Base-by-base conservation (phyloP, 2,888 invertebrate species). In the Aquatica leii region DNA sequence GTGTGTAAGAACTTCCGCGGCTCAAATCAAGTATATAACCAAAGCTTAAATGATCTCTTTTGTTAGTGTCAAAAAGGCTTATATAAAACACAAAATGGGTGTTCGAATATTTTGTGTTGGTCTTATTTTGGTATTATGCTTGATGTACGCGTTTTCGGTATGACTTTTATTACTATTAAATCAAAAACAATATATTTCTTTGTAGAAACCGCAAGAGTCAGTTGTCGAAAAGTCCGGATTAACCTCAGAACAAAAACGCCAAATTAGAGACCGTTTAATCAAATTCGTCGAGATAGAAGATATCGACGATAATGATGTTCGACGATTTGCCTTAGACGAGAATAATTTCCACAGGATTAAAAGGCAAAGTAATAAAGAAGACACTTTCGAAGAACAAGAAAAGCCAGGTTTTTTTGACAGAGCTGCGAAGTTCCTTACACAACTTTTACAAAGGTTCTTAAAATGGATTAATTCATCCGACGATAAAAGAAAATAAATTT, bases 391-490 rank as follows among this genome's bases (percentile, higher is more conserved):
- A 8, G 58, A 54, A 1, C 40, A 61, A 35, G 61, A 66, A 18
- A 66, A 72, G 54, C 66, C 73, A 17, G 82, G 82, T 12, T 82
- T 82, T 66, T 78, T 82, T 62, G 81, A 82, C 61, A 71, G 79
- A 52, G 82, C 82, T 1, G 81, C 81, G 14, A 81, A 81, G 67
- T 82, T 82, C 59, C 78, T 82, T 5, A 74, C 81, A 65, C 81
- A 82, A 69, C 72, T 82, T 40, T 64, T 82, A 20, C 82, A 82
- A 76, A 70, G 80, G 74, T 82, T 82, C 78, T 78, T 82, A 74
- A 82, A 78, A 73, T 82, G 82, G 82, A 72, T 82, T 74, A 82
- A 82, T 77, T 72, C 78, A 63, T 24, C 49, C 0, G 81, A 82
- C 57, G 72, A 78, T 71, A 55, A 59, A 52, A 50, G 14, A 50